These are phyloP conservation scores for Drosophila nikananu DNA, from an alignment of 1,140 invertebrate species.

Conservation along the genomic window DNA sequence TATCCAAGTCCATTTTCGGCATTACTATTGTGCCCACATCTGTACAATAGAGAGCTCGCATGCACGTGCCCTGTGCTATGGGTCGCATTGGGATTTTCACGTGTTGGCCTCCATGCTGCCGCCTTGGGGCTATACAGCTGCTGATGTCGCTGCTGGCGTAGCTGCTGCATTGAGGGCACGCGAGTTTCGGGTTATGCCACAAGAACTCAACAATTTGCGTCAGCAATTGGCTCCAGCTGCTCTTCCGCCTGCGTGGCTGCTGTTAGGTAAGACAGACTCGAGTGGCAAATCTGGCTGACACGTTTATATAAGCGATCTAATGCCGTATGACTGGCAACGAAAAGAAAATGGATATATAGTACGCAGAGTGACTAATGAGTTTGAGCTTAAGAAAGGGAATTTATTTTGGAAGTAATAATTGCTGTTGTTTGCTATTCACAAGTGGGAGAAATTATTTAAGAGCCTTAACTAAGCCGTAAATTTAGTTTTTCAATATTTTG, in stretches of 20 bases:
- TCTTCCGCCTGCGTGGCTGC: constrained; percentile 11
- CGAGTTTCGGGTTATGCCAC: constrained; percentile 65
- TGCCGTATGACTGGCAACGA: constrained; percentile 31
- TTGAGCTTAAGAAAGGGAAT: background rate
- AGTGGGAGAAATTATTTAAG: background rate
- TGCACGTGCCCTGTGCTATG: constrained; percentile 52
- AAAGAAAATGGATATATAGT: constrained; percentile 10
- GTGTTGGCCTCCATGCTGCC: constrained; percentile 56
- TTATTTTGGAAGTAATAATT: background rate
- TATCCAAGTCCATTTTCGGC: background rate
- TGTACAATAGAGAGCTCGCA: background rate
- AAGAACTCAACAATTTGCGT: constrained; percentile 76
- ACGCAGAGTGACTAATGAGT: background rate
- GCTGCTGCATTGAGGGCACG: constrained; percentile 39
- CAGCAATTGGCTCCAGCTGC: constrained; percentile 54
- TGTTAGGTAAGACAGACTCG: constrained; percentile 45
- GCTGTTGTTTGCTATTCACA: background rate
- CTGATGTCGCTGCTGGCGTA: constrained; percentile 15
- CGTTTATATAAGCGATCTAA: constrained; percentile 51
- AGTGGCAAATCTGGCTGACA: constrained; percentile 16
- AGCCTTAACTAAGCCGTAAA: too few species aligned
- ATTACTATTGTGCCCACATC: background rate
- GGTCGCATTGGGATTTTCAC: constrained; percentile 45
- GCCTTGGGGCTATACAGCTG: constrained; percentile 22
- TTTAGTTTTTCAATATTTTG: too few species aligned